Evolutionary conservation across 2,797 vertebrate genomes (phyloP).

Genomic region (Avahi laniger): DNA sequence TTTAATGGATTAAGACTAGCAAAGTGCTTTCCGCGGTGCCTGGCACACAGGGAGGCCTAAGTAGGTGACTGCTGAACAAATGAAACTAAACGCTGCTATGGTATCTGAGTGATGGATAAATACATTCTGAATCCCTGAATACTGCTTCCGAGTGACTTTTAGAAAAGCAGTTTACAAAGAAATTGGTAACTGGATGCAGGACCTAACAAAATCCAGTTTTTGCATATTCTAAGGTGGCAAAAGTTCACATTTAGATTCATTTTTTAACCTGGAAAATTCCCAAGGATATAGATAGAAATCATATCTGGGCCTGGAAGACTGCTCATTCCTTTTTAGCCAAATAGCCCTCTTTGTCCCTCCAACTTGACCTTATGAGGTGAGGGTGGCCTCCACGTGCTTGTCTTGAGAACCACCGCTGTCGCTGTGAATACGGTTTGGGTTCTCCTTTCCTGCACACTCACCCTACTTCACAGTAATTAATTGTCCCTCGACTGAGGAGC

Average conservation of each 20-base stretch:
- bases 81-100: background rate
- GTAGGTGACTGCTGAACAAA: background rate
- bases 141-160: background rate
- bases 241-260: background rate
- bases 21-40: background rate
- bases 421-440: background rate
- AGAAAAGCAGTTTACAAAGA: background rate
- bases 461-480: background rate
- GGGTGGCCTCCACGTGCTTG: background rate
- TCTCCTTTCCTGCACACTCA: background rate
- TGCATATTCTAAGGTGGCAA: background rate
- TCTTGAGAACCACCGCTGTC: background rate
- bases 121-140: background rate
- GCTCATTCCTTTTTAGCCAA: background rate
- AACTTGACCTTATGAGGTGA: background rate
- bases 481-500: background rate
- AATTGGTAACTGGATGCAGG: background rate
- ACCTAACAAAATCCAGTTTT: background rate
- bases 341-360: background rate
- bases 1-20: background rate
- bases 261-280: background rate
- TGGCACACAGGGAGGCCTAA: background rate
- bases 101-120: background rate
- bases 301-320: background rate
- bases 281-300: background rate